Conservation (phyloP, 2,888 invertebrate species). For the Dicranocentrus wangi region DNA sequence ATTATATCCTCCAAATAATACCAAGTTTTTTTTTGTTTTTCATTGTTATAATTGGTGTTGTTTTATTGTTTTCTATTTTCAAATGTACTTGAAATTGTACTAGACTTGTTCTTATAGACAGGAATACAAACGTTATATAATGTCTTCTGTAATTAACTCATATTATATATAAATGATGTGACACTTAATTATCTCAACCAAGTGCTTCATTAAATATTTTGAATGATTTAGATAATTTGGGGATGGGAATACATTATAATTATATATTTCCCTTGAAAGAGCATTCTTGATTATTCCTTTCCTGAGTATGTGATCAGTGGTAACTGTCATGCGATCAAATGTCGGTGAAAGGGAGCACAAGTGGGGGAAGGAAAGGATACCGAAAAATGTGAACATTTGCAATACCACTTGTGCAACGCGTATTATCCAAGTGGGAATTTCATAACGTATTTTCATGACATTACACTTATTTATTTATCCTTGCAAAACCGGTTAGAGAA, state of each 20-base stretch:
- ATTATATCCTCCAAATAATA: slow-evolving; percentile 23
- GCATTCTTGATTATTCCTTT: too few species aligned
- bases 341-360: too few species aligned
- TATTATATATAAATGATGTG: slow-evolving; percentile 46
- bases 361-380: too few species aligned
- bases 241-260: not conserved
- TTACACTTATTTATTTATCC: too few species aligned
- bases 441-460: too few species aligned
- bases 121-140: slow-evolving; percentile 48
- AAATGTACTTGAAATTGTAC: slow-evolving; percentile 50
- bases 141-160: slow-evolving; percentile 62
- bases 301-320: too few species aligned
- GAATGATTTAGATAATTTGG: slow-evolving; percentile 39
- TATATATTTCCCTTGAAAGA: not conserved
- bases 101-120: slow-evolving; percentile 36
- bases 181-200: slow-evolving; percentile 62
- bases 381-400: too few species aligned
- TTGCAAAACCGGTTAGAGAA: too few species aligned
- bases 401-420: too few species aligned
- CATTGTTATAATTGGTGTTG: slow-evolving; percentile 43
- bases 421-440: too few species aligned
- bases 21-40: slow-evolving; percentile 33
- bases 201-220: slow-evolving; percentile 63
- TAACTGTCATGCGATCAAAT: too few species aligned
- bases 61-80: slow-evolving; percentile 60